These are phyloP conservation scores for Lasioglossum figueresi DNA, from an alignment of 2,888 invertebrate species.

Conservation along the genomic window DNA sequence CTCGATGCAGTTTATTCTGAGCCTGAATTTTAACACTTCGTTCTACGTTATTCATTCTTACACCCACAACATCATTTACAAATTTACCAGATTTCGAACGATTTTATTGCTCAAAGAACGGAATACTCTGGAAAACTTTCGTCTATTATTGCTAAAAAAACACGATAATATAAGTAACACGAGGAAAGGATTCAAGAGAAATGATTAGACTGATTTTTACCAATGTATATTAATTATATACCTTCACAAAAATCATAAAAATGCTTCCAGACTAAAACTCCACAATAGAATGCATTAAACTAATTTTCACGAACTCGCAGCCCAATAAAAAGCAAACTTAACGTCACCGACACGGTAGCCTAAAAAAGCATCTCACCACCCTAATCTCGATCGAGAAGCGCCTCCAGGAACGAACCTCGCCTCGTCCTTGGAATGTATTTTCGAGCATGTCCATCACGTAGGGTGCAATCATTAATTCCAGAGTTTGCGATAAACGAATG, in stretches of 20 bases:
- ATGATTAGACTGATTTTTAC: neutral
- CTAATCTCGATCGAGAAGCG: neutral
- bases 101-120: neutral
- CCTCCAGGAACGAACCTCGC: neutral
- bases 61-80: neutral
- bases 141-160: too few relatives aligned
- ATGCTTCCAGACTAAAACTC: neutral
- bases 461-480: neutral
- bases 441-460: neutral
- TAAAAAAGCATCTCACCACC: neutral
- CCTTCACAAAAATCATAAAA: neutral
- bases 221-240: too few relatives aligned
- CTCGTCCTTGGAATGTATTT: neutral
- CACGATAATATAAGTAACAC: neutral
- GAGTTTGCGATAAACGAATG: neutral
- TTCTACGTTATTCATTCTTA: neutral
- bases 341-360: neutral
- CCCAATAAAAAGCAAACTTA: neutral
- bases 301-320: neutral
- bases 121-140: neutral
- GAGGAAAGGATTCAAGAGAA: neutral
- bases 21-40: constrained; percentile 1
- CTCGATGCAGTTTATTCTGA: constrained; percentile 11
- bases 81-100: neutral
- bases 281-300: neutral